phyloP scores from a whole-genome alignment of 2,888 invertebrate species.

The Azorinus chamasolen region DNA sequence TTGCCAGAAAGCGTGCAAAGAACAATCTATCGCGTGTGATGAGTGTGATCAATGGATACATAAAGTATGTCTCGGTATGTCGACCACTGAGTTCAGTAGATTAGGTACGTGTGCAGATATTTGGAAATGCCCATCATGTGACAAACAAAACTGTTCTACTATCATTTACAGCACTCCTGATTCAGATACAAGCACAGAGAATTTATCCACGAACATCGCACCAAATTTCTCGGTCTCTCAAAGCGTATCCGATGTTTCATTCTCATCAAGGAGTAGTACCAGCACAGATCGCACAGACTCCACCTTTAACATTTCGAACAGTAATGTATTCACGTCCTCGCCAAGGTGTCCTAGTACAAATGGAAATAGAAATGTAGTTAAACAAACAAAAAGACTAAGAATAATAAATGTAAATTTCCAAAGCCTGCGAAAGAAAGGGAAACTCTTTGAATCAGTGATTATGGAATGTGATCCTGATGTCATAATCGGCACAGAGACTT shows the following conservation, averaged over 20 bases:
- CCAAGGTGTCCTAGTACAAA: too few relatives aligned
- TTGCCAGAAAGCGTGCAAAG: constrained; percentile 24
- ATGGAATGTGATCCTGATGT: background rate
- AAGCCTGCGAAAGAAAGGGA: constrained; percentile 32
- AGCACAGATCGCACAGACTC: too few relatives aligned
- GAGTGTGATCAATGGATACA: constrained; percentile 49
- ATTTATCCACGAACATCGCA: too few relatives aligned
- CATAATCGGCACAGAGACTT: constrained; percentile 25
- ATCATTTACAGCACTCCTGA: constrained; percentile 2
- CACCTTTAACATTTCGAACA: too few relatives aligned
- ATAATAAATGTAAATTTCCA: constrained; percentile 35
- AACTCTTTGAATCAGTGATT: constrained; percentile 11
- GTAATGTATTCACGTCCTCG: too few relatives aligned
- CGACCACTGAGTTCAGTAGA: constrained; percentile 24
- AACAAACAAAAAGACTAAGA: background rate
- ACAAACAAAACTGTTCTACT: constrained; percentile 30
- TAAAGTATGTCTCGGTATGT: constrained; percentile 26
- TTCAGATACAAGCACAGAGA: too few relatives aligned
- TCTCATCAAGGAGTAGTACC: too few relatives aligned
- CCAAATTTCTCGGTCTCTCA: too few relatives aligned
- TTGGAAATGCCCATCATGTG: constrained; percentile 35
- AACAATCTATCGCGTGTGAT: constrained; percentile 28
- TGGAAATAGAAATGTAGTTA: too few relatives aligned
- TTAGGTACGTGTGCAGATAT: constrained; percentile 32
- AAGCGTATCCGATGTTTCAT: too few relatives aligned